Percentiles rank a stretch among this genome's conserved stretches.
These are phyloP conservation scores for Lacanobia wlatinum DNA, from an alignment of 2,888 invertebrate species.

Conservation along the genomic window DNA sequence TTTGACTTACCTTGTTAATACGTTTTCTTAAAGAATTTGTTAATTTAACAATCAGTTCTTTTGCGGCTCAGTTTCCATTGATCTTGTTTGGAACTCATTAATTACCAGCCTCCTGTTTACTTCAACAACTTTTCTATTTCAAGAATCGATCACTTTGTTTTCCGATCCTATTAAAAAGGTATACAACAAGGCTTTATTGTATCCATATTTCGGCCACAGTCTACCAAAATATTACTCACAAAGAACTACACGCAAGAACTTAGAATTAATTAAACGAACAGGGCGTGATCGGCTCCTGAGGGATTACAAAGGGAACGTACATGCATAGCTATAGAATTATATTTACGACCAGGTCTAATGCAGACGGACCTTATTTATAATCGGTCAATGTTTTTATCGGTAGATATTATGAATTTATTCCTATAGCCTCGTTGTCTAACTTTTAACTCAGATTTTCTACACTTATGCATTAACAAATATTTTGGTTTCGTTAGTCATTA, in stretches of 20 bases:
- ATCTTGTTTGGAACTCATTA: neutral
- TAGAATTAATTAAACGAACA: conserved; percentile 62
- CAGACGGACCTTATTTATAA: conserved; percentile 28
- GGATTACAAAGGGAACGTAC: conserved; percentile 48
- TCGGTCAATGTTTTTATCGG: neutral
- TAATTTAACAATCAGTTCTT: neutral
- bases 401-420: no score
- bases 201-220: conserved; percentile 13
- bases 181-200: conserved; percentile 28
- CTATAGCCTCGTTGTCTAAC: no score
- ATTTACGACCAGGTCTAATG: neutral
- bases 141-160: neutral
- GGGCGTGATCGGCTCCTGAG: conserved; percentile 59
- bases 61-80: neutral
- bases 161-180: neutral
- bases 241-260: conserved; percentile 54
- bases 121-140: neutral
- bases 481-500: no score
- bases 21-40: neutral
- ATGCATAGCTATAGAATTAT: conserved; percentile 22
- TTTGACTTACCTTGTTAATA: neutral
- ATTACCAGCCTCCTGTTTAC: neutral
- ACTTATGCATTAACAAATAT: no score
- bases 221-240: conserved; percentile 34
- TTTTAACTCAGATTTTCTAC: no score